Base-by-base conservation (phyloP, 2,113 vertebrate genomes). In the Mus spicilegus region DNA sequence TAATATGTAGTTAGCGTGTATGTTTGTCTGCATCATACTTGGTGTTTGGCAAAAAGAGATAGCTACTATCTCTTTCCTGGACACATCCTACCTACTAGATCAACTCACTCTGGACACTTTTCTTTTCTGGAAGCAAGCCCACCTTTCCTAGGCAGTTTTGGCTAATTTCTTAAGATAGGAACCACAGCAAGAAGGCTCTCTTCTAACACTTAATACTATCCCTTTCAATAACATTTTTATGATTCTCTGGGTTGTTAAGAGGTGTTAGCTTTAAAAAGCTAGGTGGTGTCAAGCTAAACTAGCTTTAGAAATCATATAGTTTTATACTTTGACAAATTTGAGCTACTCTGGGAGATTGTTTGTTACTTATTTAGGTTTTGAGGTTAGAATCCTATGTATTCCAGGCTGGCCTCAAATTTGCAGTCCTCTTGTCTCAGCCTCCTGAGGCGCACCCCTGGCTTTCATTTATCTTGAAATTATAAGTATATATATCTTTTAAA, bases 281-380 rank as follows among this genome's bases (percentile, higher is more conserved):
- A 90, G 87, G 36, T 42, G 33, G 46, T 72, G 9, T 7, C 67
- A 78, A 87, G 26, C 42, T 85, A 78, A 88, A 20, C n/a, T 87
- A 33, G 56, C 51, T 87, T 75, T 58, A 49, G 82, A 92, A 90
- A 61, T 61, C 58, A 61, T 61, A 61, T 61, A 61, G 58, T 87
- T 75, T 86, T 84, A 84, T 70, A 95, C 63, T 95, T 90, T 36
- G 12, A 76, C 69, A 90, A 86, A 84, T 86, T 80, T 63, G 33
- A 75, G 39, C 17, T 19, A n/a, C 22, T 88, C 33, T 90, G 46
- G 13, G 19, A 78, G 69, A 91, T 46, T 91, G 26, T 51, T 51
- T 30, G 26, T 51, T 39, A 42, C 28, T 22, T 51, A 49, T 30
- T 46, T 78, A 16, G 1, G n/a, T 56, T 58, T 81, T 81, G 51